Percentiles rank a stretch among this genome's conserved stretches.
Evolutionary conservation across 2,797 vertebrate genomes (phyloP).

Genomic region (Melopsittacus undulatus): DNA sequence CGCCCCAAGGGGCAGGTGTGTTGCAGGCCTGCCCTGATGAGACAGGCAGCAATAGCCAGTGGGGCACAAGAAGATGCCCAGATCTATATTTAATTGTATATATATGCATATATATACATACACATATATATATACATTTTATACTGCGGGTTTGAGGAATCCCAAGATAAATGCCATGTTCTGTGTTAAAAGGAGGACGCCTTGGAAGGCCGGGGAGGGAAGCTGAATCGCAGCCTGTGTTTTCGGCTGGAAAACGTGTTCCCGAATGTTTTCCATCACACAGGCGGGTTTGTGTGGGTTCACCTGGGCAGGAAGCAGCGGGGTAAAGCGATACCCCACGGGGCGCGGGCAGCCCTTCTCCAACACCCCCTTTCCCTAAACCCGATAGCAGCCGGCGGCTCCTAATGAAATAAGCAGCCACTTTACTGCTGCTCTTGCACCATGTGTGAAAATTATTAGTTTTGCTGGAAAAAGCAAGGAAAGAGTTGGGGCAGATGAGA

Average conservation of each 20-base stretch:
- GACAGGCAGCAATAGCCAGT: not conserved
- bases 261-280: slow-evolving; percentile 78
- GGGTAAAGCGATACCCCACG: slow-evolving; percentile 85
- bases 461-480: not conserved
- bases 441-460: slow-evolving; percentile 69
- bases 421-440: slow-evolving; percentile 56
- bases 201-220: slow-evolving; percentile 67
- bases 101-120: not conserved
- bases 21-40: not conserved
- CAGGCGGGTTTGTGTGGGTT: slow-evolving; percentile 83
- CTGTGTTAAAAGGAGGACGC: slow-evolving; percentile 52
- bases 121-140: not conserved
- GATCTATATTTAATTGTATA: not conserved
- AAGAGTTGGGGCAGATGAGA: not conserved
- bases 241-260: slow-evolving; percentile 69
- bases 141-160: slow-evolving; percentile 60
- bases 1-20: fast-evolving
- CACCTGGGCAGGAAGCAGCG: slow-evolving; percentile 88
- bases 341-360: slow-evolving; percentile 83
- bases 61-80: not conserved
- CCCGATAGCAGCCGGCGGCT: slow-evolving; percentile 77
- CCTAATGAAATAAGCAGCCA: slow-evolving; percentile 80
- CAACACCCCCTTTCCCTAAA: slow-evolving; percentile 78
- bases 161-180: slow-evolving; percentile 75
- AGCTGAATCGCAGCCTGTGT: slow-evolving; percentile 86